A percentile compares a stretch with the other conserved stretches of the same genome.
Evolutionary conservation across 2,888 invertebrate species (phyloP).

Genomic region (Epirrhoe tristata): DNA sequence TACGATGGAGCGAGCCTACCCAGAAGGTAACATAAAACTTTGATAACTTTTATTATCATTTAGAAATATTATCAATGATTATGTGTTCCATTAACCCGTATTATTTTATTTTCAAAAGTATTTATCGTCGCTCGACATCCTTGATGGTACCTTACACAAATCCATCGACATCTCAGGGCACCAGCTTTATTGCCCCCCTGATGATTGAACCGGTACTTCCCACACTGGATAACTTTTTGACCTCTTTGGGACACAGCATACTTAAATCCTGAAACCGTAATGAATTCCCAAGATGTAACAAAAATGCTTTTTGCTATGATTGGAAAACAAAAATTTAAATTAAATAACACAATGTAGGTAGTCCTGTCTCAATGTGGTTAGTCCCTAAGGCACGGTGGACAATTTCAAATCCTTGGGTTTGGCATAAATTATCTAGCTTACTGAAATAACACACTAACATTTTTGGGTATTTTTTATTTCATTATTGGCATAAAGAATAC

Average conservation of each 20-base stretch:
- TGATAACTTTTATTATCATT: not conserved
- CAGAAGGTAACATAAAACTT: no score
- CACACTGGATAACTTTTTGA: slow-evolving; percentile 41
- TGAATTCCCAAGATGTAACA: not conserved
- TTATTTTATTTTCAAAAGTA: slow-evolving; percentile 20
- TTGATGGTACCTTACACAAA: slow-evolving; percentile 50
- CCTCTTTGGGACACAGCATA: slow-evolving; percentile 16
- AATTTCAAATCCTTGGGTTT: no score
- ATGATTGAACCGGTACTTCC: slow-evolving; percentile 51
- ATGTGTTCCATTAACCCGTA: slow-evolving; percentile 42
- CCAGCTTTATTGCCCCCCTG: slow-evolving; percentile 49
- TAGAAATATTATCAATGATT: slow-evolving; percentile 45
- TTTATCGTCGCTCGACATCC: slow-evolving; percentile 24
- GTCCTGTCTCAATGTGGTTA: no score
- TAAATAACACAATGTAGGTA: no score
- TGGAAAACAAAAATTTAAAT: not conserved
- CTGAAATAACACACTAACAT: no score
- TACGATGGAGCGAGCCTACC: no score
- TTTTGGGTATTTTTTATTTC: no score
- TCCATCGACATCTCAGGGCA: slow-evolving; percentile 53
- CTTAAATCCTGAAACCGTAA: slow-evolving; percentile 10
- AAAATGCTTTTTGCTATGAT: not conserved
- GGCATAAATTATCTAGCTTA: no score
- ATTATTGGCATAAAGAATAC: no score
- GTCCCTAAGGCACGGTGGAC: no score